Conservation (phyloP, 2,888 invertebrate species). For the Dromius quadrimaculatus region DNA sequence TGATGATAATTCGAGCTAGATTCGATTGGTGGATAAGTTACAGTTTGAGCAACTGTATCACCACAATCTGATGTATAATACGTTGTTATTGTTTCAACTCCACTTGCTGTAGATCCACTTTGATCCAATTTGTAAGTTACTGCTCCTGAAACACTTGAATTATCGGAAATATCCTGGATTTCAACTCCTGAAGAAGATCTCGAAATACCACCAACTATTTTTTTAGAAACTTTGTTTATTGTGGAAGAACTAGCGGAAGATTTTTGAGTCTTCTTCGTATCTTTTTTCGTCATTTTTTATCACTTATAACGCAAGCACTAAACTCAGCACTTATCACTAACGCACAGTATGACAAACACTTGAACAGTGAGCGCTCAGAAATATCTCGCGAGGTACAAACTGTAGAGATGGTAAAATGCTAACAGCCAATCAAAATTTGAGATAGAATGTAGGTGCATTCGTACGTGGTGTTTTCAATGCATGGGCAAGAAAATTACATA, state of each 20-base stretch:
- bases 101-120: constrained; percentile 60
- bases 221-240: constrained; percentile 55
- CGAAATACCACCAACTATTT: constrained; percentile 58
- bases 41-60: constrained; percentile 40
- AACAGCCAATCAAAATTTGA: not conserved
- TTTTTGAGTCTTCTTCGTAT: constrained; percentile 59
- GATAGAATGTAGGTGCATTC: not conserved
- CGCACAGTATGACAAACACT: constrained; percentile 2
- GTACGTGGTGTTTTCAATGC: constrained; percentile 13
- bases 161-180: constrained; percentile 65
- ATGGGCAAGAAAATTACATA: not conserved
- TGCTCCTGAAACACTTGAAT: constrained; percentile 60
- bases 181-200: constrained; percentile 63
- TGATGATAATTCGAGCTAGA: constrained; percentile 64
- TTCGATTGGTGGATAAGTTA: constrained; percentile 56
- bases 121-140: constrained; percentile 60
- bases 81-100: constrained; percentile 65
- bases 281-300: constrained; percentile 60
- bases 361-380: constrained; percentile 1
- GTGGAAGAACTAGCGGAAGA: constrained; percentile 57
- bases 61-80: constrained; percentile 55
- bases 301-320: constrained; percentile 55
- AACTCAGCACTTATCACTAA: constrained; percentile 1
- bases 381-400: not conserved
- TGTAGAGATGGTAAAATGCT: not conserved